phyloP scores from a whole-genome alignment of 2,797 vertebrate genomes.

The Natrix natrix region DNA sequence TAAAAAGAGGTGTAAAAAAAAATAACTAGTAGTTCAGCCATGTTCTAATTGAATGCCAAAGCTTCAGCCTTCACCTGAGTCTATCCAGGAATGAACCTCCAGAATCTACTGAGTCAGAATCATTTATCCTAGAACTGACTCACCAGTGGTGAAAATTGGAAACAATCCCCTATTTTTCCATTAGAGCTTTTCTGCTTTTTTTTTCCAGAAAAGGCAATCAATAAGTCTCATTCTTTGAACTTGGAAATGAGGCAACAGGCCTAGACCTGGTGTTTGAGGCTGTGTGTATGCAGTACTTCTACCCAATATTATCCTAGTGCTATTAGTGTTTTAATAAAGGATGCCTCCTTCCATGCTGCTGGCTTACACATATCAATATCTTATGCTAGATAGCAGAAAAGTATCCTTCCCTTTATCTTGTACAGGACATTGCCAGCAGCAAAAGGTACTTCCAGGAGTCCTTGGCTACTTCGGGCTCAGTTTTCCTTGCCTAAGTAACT shows the following conservation, averaged over 20 bases:
- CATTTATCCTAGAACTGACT: background rate
- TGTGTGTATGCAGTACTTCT: background rate
- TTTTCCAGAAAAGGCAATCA: background rate
- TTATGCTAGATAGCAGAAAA: background rate
- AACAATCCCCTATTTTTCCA: background rate
- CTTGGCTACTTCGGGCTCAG: background rate
- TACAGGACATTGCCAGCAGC: background rate
- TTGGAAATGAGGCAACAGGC: background rate
- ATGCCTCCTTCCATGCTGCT: background rate
- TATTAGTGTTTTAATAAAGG: background rate
- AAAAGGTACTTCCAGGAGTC: background rate
- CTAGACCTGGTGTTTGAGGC: background rate
- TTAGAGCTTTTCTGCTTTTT: background rate
- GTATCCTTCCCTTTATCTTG: background rate
- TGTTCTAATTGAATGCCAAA: background rate
- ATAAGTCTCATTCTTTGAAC: background rate
- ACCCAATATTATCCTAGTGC: background rate
- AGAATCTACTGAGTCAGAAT: background rate
- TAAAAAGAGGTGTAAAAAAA: constrained; percentile 42
- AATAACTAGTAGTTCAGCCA: background rate
- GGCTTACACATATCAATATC: background rate
- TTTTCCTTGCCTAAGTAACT: background rate
- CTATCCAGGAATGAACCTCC: background rate
- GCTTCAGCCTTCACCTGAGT: background rate
- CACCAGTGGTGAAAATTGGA: background rate